These are phyloP conservation scores for Marcusenius ussheri DNA, from an alignment of 2,113 vertebrate species.

Conservation along the genomic window DNA sequence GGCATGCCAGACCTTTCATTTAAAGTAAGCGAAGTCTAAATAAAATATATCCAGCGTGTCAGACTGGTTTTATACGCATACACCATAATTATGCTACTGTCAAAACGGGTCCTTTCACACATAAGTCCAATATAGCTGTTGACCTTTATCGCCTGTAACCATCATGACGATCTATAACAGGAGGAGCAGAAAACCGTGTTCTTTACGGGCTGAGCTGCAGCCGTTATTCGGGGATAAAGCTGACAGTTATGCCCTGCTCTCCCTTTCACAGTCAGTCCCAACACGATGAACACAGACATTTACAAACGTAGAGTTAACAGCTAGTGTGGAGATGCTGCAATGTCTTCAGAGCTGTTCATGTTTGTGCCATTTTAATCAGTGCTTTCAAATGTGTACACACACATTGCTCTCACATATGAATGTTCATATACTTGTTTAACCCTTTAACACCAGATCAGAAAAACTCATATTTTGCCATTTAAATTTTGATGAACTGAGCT, in stretches of 20 bases:
- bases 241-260: background rate
- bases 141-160: slow-evolving; percentile 26
- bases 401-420: background rate
- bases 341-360: background rate
- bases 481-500: background rate
- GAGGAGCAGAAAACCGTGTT: background rate
- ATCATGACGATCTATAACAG: slow-evolving; percentile 26
- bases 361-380: background rate
- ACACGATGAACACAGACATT: background rate
- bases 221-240: slow-evolving; percentile 4
- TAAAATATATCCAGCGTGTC: slow-evolving; percentile 6
- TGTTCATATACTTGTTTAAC: background rate
- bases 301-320: background rate
- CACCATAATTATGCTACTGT: slow-evolving; percentile 25
- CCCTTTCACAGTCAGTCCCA: background rate
- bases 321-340: background rate
- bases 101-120: slow-evolving; percentile 25
- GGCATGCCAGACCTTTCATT: background rate
- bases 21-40: background rate
- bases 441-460: background rate
- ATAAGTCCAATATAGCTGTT: slow-evolving; percentile 5
- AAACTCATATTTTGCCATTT: background rate
- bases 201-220: slow-evolving; percentile 15
- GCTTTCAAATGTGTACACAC: background rate
- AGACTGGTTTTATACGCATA: slow-evolving; percentile 7